Evolutionary conservation across 2,797 vertebrate genomes (phyloP), one percentile per base, ranked within the genome.

Genomic region (Botia almorhae): DNA sequence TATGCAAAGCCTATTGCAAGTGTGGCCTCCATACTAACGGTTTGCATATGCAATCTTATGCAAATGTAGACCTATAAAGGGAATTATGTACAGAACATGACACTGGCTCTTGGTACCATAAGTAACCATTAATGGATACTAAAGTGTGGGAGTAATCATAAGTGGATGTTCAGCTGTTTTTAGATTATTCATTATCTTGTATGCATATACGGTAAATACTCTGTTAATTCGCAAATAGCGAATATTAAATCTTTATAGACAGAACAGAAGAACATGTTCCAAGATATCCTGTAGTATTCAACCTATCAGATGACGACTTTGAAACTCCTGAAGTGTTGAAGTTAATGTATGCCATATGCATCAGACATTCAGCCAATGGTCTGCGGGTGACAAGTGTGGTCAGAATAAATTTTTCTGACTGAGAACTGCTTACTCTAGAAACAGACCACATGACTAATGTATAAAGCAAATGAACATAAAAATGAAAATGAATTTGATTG

Each of bases 1-100:
- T 50, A 82, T 77, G 61, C 21, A 10, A 33, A 81, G 69, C 10
- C 43, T 10, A 39, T 64, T 63, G 48, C 65, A 74, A 63, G 36
- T 50, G 72, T 23, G 67, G 74, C 50, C 36, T 68, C 43, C 7
- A 26, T 67, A 65, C 33, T 55, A 55, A 73, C 55, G 46, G 61
- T 80, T 56, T 39, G 33, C 39, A 14, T 23, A 26, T 16, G 12
- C 8, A 43, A 58, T 72, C 17, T 7, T 51, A 16, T 70, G 56
- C 29, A 53, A 71, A 43, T 70, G 0, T 36, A 50, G 55, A 51
- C 50, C 21, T 39, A 14, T 51, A 12, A 33, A 70, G 43, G 4
- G 23, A 46, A 7, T 26, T 68, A n/a, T 67, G n/a, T 19, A 53
- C n/a, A 16, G 4, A 48, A 36, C 10, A 23, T 7, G 2, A 7